Percentiles rank a stretch among this genome's conserved stretches.
Evolutionary conservation across 2,797 vertebrate species (phyloP).

Genomic region (Tamandua tetradactyla): DNA sequence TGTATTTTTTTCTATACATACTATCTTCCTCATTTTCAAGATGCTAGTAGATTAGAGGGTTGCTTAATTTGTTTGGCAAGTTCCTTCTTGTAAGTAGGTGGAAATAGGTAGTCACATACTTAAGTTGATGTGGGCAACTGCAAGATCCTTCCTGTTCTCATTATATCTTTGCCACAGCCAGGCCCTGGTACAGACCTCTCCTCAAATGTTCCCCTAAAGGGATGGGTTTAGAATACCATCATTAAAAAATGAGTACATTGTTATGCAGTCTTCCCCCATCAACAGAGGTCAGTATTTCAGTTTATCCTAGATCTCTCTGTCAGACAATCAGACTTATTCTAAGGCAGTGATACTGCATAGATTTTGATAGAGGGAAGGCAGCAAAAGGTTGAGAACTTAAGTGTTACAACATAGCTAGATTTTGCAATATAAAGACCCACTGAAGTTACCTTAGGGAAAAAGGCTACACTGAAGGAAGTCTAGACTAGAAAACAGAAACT

Average conservation of each 20-base stretch:
- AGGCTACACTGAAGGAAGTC: not conserved
- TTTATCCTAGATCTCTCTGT: not conserved
- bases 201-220: not conserved
- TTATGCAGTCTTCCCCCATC: not conserved
- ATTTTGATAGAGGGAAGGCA: not conserved
- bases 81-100: slow-evolving; percentile 58
- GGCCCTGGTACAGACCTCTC: not conserved
- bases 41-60: not conserved
- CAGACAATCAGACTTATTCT: not conserved
- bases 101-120: not conserved
- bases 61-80: slow-evolving; percentile 64
- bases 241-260: not conserved
- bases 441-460: not conserved
- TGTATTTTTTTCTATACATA: not conserved
- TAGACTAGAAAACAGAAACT: slow-evolving; percentile 15
- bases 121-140: not conserved
- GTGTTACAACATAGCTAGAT: not conserved
- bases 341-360: not conserved
- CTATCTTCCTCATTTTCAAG: slow-evolving; percentile 2
- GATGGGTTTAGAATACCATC: not conserved
- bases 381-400: not conserved
- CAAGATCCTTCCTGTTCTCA: slow-evolving; percentile 36
- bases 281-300: not conserved
- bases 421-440: not conserved
- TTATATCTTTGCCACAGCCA: not conserved